These are phyloP conservation scores for Iselma pallidipennis DNA, from an alignment of 2,888 invertebrate species.

Conservation along the genomic window DNA sequence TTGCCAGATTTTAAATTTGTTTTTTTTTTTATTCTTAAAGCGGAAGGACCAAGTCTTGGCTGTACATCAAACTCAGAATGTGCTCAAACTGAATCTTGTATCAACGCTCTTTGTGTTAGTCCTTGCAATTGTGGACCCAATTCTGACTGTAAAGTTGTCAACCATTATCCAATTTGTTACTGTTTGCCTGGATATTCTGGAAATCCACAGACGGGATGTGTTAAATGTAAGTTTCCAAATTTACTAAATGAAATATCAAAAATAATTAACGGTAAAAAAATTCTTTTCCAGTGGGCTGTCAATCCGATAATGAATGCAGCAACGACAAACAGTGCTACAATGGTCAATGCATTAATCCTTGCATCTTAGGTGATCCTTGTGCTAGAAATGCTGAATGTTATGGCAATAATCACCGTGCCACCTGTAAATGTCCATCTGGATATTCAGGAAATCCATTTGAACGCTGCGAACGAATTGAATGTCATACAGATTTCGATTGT, in stretches of 20 bases:
- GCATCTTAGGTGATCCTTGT: slow-evolving; percentile 78
- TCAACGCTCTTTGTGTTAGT: slow-evolving; percentile 77
- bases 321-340: slow-evolving; percentile 81
- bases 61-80: slow-evolving; percentile 83
- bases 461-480: slow-evolving; percentile 77
- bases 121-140: slow-evolving; percentile 86
- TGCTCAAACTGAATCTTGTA: slow-evolving; percentile 78
- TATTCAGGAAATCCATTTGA: slow-evolving; percentile 80
- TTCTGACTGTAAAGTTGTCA: slow-evolving; percentile 78
- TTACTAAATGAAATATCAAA: background rate
- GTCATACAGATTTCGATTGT: slow-evolving; percentile 78
- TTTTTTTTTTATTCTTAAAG: slow-evolving; percentile 52
- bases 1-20: slow-evolving; percentile 1
- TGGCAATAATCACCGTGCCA: slow-evolving; percentile 76
- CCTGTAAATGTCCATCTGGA: slow-evolving; percentile 78
- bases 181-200: slow-evolving; percentile 84
- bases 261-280: slow-evolving; percentile 7
- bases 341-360: slow-evolving; percentile 80
- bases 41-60: slow-evolving; percentile 67
- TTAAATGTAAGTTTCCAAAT: slow-evolving; percentile 62
- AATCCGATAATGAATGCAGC: slow-evolving; percentile 80
- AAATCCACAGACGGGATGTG: slow-evolving; percentile 81
- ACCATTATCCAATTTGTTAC: slow-evolving; percentile 85
- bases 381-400: slow-evolving; percentile 84
- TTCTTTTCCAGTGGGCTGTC: slow-evolving; percentile 70